Evolutionary conservation across 2,113 vertebrate genomes (phyloP).

Genomic region (Protobothrops flavoviridis): DNA sequence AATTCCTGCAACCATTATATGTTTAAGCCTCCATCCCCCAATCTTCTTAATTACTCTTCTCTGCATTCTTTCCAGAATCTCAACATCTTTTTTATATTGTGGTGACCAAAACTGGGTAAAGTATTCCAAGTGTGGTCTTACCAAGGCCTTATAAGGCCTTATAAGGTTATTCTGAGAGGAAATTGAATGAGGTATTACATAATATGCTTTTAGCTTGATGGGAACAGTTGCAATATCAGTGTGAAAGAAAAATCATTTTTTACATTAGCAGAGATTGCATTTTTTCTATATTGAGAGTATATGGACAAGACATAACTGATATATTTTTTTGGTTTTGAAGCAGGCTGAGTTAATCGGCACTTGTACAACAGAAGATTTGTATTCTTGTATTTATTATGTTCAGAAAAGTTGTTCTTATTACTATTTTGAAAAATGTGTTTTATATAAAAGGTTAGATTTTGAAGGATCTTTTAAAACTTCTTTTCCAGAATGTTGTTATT

Average conservation of each 20-base stretch:
- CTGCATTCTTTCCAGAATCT: neutral
- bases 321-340: neutral
- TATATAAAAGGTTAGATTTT: neutral
- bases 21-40: neutral
- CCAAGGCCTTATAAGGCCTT: neutral
- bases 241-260: neutral
- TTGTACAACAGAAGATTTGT: neutral
- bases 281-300: neutral
- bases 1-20: neutral
- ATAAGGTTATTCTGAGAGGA: neutral
- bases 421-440: fast-evolving
- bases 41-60: neutral
- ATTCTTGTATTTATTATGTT: neutral
- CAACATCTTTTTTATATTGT: neutral
- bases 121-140: neutral
- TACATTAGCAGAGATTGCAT: neutral
- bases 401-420: neutral
- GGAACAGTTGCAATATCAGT: neutral
- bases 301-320: neutral
- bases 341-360: neutral
- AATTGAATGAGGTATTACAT: neutral
- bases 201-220: neutral
- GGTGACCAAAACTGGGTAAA: neutral
- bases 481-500: neutral
- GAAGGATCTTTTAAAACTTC: neutral